These are phyloP conservation scores for Corythoichthys intestinalis DNA, from an alignment of 2,113 vertebrate species.

Conservation along the genomic window DNA sequence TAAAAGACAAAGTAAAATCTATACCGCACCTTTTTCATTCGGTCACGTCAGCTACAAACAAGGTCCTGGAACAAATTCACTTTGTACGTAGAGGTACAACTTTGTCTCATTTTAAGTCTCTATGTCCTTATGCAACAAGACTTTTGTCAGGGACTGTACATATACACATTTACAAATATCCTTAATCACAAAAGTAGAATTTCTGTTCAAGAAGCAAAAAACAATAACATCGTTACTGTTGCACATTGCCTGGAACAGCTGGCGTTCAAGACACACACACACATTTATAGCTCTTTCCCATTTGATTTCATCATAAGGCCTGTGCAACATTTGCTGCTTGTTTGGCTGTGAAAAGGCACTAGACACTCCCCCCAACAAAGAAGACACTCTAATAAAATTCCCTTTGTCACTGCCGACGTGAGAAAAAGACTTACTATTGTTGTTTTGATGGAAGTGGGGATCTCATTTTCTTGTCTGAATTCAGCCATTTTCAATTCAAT, in stretches of 20 bases:
- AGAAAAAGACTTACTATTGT: neutral
- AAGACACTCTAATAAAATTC: neutral
- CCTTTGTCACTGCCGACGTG: neutral
- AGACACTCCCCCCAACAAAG: neutral
- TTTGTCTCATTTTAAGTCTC: no score
- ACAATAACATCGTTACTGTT: neutral
- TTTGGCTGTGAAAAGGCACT: conserved; percentile 3
- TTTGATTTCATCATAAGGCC: conserved; percentile 22
- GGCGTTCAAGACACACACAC: conserved; percentile 46
- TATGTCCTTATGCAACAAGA: no score
- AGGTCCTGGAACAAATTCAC: no score
- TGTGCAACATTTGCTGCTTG: conserved; percentile 16
- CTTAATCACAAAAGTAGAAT: neutral
- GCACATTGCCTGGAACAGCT: conserved; percentile 39
- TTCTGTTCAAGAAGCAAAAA: neutral
- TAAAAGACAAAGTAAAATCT: no score
- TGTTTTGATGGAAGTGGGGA: no score
- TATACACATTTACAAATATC: no score
- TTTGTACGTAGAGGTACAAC: no score
- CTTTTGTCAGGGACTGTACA: no score
- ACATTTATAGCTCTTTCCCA: conserved; percentile 24
- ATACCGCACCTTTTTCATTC: no score
- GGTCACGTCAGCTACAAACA: no score
- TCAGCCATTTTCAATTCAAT: no score
- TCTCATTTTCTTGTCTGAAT: neutral